Percentiles rank a stretch among this genome's conserved stretches.
phyloP scores from a whole-genome alignment of 2,113 vertebrate species.

The Lycaon pictus region DNA sequence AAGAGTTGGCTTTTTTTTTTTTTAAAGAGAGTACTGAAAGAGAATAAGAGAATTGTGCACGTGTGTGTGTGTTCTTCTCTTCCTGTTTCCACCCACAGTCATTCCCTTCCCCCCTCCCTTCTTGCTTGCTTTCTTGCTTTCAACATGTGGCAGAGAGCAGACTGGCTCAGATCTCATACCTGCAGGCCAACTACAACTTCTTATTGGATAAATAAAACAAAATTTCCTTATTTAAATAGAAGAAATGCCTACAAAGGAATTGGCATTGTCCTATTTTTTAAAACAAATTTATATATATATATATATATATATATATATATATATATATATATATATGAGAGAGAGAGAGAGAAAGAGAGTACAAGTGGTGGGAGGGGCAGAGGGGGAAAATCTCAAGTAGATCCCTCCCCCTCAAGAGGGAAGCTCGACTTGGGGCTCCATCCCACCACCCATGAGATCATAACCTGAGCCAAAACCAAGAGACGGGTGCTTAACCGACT shows the following conservation, averaged over 20 bases:
- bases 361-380: not conserved
- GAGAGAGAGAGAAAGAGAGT: accelerated
- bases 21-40: not conserved
- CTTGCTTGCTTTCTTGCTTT: not conserved
- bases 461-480: not conserved
- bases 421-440: no score
- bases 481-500: not conserved
- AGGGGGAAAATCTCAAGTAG: not conserved
- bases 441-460: not conserved
- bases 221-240: constrained; percentile 1
- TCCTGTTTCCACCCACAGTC: not conserved
- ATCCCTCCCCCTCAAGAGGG: not conserved
- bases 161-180: constrained; percentile 20
- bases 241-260: not conserved
- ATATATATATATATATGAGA: not conserved
- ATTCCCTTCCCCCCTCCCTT: no score
- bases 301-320: no score
- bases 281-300: not conserved
- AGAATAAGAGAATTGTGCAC: not conserved
- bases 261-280: not conserved
- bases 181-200: not conserved
- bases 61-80: not conserved
- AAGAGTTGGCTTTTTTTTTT: not conserved
- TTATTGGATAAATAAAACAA: not conserved
- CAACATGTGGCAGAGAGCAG: not conserved